These are phyloP conservation scores for Enteromius afrohamiltoni DNA, from an alignment of 2,797 vertebrate species.

Conservation along the genomic window DNA sequence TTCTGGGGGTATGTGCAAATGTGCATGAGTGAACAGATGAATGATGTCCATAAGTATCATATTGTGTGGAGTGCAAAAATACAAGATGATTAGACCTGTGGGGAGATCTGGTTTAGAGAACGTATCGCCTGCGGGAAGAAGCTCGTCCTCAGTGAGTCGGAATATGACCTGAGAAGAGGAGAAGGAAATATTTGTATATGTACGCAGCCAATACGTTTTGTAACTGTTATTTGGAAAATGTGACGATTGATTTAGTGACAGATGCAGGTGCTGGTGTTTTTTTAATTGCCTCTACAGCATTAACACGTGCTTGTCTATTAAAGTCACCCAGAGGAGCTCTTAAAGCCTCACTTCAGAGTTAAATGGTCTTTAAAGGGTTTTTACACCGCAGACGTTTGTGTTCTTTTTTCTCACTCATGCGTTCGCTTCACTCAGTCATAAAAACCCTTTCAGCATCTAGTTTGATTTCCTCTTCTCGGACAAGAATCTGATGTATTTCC, in stretches of 20 bases:
- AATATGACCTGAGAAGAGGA: not conserved
- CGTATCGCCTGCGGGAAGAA: too few relatives aligned
- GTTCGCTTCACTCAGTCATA: constrained; percentile 21
- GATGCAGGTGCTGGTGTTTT: constrained; percentile 54
- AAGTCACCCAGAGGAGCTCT: constrained; percentile 36
- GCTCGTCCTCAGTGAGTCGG: not conserved
- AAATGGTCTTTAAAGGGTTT: constrained; percentile 58
- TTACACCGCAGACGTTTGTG: constrained; percentile 39
- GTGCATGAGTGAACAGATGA: too few relatives aligned
- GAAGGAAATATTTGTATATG: not conserved
- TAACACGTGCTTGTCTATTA: constrained; percentile 53
- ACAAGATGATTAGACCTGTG: too few relatives aligned
- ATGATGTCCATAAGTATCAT: too few relatives aligned
- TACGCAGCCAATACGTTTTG: not conserved
- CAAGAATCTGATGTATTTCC: not conserved
- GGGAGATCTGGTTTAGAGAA: too few relatives aligned
- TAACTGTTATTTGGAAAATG: not conserved
- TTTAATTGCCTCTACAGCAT: constrained; percentile 71
- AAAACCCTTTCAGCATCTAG: constrained; percentile 26
- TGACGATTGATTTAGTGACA: not conserved
- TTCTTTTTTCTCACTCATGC: not conserved
- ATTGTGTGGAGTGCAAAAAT: too few relatives aligned
- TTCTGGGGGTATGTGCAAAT: too few relatives aligned
- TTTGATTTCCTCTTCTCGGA: constrained; percentile 12
- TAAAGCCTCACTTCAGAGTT: constrained; percentile 54